These are phyloP conservation scores for Ginglymostoma cirratum DNA, from an alignment of 2,113 vertebrate genomes.

Conservation along the genomic window DNA sequence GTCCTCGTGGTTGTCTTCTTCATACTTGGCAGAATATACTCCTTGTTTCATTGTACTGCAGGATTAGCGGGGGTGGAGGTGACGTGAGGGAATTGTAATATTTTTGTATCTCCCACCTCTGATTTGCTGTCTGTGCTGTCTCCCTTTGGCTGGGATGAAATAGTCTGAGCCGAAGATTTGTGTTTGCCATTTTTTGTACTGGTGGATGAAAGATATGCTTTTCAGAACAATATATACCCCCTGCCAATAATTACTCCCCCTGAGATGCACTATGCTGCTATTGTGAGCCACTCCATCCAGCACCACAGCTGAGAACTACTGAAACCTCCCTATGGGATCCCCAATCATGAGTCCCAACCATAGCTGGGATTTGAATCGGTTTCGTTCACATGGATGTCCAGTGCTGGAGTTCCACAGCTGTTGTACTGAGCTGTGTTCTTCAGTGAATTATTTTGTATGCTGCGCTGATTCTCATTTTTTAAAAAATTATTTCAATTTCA, in stretches of 20 bases:
- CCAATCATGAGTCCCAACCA: neutral
- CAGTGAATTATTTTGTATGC: neutral
- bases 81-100: neutral
- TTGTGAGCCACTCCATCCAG: neutral
- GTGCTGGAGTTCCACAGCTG: slow-evolving; percentile 1
- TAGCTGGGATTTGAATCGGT: neutral
- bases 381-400: neutral
- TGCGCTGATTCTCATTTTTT: neutral
- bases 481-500: neutral
- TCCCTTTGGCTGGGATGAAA: neutral
- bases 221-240: neutral
- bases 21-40: neutral
- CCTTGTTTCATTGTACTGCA: neutral
- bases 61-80: no score
- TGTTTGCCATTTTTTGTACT: neutral
- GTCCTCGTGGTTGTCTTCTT: neutral
- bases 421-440: neutral
- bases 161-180: neutral
- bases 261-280: neutral
- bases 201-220: slow-evolving; percentile 6
- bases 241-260: neutral
- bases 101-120: neutral
- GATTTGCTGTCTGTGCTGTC: neutral
- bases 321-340: neutral
- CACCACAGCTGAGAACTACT: neutral